Evolutionary conservation across 2,888 invertebrate genomes (phyloP).

Genomic region (Brachypterus glaber): DNA sequence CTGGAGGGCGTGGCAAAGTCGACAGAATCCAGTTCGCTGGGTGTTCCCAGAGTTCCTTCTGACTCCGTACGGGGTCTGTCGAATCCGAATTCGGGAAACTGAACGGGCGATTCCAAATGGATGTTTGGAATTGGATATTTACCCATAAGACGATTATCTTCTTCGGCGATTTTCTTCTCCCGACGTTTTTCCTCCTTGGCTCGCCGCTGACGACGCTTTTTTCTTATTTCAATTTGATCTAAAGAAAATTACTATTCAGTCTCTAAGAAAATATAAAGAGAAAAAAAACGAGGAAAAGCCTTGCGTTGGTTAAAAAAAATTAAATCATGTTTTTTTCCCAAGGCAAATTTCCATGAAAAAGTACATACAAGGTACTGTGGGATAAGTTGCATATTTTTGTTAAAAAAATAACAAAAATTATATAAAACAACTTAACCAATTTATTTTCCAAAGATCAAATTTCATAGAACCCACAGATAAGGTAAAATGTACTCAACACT

Average conservation of each 20-base stretch:
- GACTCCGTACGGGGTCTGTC: slow-evolving; percentile 25
- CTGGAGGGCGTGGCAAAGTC: slow-evolving; percentile 20
- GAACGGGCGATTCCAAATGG: slow-evolving; percentile 55
- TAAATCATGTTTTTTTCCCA: too few relatives aligned
- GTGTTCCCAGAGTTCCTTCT: slow-evolving; percentile 24
- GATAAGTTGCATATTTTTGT: too few relatives aligned
- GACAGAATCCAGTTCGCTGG: slow-evolving; percentile 29
- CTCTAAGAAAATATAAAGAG: background rate
- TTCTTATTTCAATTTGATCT: slow-evolving; percentile 66
- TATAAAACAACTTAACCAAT: too few relatives aligned
- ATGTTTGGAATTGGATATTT: slow-evolving; percentile 50
- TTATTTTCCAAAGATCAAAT: slow-evolving; percentile 24
- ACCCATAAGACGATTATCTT: slow-evolving; percentile 64
- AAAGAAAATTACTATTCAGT: slow-evolving; percentile 13
- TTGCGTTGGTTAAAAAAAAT: too few relatives aligned
- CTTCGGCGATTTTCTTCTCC: slow-evolving; percentile 64
- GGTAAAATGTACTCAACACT: slow-evolving; percentile 25
- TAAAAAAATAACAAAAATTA: too few relatives aligned
- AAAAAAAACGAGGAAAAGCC: slow-evolving; percentile 1
- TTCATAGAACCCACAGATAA: slow-evolving; percentile 19
- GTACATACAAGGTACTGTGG: too few relatives aligned
- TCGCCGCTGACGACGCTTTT: slow-evolving; percentile 57
- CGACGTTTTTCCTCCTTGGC: slow-evolving; percentile 70
- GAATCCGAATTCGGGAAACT: slow-evolving; percentile 45
- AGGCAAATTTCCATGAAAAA: too few relatives aligned